Conservation (phyloP, 2,888 invertebrate genomes). For the Eutolmus rufibarbis region DNA sequence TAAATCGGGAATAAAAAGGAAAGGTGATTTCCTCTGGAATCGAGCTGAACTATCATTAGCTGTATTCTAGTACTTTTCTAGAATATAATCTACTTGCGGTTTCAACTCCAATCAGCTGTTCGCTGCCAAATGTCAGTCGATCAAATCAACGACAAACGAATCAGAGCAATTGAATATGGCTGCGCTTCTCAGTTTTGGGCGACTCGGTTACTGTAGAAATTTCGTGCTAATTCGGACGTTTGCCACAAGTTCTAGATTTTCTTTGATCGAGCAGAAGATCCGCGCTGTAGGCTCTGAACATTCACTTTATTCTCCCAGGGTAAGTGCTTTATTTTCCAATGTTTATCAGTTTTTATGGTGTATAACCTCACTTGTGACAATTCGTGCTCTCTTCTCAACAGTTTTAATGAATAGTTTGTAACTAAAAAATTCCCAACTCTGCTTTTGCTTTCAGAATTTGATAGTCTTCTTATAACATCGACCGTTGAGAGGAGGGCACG, state of each 20-base stretch:
- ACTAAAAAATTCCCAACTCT: not conserved
- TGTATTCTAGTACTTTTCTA: not conserved
- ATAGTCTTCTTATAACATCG: not conserved
- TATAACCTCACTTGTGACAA: not conserved
- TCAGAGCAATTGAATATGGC: constrained; percentile 29
- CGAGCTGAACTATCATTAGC: too few species aligned
- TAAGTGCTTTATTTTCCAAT: not conserved
- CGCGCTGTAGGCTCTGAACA: not conserved
- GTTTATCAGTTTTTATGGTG: not conserved
- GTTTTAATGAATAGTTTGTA: not conserved
- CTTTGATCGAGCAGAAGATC: not conserved
- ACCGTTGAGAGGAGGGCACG: constrained; percentile 31
- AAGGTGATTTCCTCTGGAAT: too few species aligned
- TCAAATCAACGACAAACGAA: not conserved
- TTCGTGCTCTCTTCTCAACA: constrained; percentile 23
- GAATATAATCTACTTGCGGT: not conserved
- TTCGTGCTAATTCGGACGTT: constrained; percentile 19
- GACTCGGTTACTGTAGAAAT: constrained; percentile 36
- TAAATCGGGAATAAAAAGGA: too few species aligned
- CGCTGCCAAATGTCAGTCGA: not conserved
- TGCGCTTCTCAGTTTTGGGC: constrained; percentile 30
- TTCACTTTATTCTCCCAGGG: not conserved
- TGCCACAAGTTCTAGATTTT: constrained; percentile 1
- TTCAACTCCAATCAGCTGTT: not conserved
- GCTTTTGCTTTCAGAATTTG: not conserved